Conservation (phyloP, 64 coral and sea anemone genomes). For the Trachythela sp. region DNA sequence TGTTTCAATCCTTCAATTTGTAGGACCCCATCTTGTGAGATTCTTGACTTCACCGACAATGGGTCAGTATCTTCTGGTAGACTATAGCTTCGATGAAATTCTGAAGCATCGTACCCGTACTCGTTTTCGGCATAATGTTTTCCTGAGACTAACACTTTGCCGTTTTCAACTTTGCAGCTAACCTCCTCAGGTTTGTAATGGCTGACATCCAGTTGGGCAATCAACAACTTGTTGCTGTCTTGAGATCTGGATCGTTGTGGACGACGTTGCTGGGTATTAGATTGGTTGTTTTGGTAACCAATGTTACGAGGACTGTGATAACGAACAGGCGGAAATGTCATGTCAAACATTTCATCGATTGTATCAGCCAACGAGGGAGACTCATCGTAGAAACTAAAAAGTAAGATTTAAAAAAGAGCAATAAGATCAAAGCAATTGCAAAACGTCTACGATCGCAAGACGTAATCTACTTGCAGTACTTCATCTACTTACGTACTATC, state of each 20-base stretch:
- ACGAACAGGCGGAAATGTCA: constrained; percentile 13
- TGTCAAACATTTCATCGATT: constrained; percentile 11
- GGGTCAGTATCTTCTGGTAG: neutral
- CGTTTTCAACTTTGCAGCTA: neutral
- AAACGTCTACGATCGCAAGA: too few relatives aligned
- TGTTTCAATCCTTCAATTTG: neutral
- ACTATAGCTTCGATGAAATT: constrained; percentile 15
- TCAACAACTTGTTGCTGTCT: neutral
- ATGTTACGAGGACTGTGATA: neutral
- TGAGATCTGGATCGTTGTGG: neutral
- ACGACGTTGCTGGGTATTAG: neutral
- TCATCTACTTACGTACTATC: too few relatives aligned
- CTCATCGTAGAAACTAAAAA: neutral
- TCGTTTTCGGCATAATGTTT: constrained; percentile 13
- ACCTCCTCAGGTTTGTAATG: constrained; percentile 10
- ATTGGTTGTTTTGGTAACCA: neutral
- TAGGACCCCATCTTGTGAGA: constrained; percentile 9
- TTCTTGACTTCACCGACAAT: constrained; percentile 7
- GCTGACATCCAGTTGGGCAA: constrained; percentile 13
- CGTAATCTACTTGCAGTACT: too few relatives aligned
- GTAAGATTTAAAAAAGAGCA: neutral
- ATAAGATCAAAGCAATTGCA: too few relatives aligned
- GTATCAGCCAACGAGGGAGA: neutral
- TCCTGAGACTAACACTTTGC: neutral
- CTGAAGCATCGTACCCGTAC: neutral